Base-by-base conservation (phyloP, 2,888 invertebrate species). In the Scrobipalpa costella region DNA sequence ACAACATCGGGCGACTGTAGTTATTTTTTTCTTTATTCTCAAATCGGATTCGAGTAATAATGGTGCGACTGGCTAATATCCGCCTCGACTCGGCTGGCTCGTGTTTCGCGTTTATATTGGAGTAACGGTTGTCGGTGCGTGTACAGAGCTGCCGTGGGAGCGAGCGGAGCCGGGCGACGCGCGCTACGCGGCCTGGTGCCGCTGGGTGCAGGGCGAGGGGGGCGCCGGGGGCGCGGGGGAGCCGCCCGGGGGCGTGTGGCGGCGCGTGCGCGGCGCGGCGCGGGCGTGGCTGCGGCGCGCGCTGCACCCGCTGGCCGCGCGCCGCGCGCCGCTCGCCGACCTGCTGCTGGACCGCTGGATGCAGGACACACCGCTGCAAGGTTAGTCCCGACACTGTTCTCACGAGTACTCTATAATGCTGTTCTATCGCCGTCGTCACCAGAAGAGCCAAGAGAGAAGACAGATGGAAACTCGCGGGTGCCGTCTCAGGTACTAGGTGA, bases 61-160 rank as follows among this genome's bases (percentile, higher is more conserved):
- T 40, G 13, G 40, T 13, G 2, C 40, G 40, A 40, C n/a, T n/a
- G n/a, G n/a, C 40, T 38, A 9, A 38, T 38, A 40, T 13, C 40
- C 40, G 13, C 40, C 40, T 3, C 40, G 1, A 40, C 13, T 40
- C 13, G 40, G n/a, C 5, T 40, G 2, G 11, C n/a, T 13, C 1
- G 13, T n/a, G n/a, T 11, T 40, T 3, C 11, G 1, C 13, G 2
- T 40, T 13, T 6, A 2, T 40, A 40, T 13, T 13, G 40, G 13
- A n/a, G n/a, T n/a, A n/a, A n/a, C n/a, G n/a, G n/a, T n/a, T 40
- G 40, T 1, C 13, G 11, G 38, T 40, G 19, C 17, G n/a, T 13
- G 19, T 62, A 64, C 88, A 98, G 98, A 99, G 89, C 87, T 99
- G 74, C 98, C 99, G 55, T 99, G 99, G 99, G 96, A 98, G 89